phyloP scores from a whole-genome alignment of 1,140 invertebrate species.

The Tetraneura akinire region DNA sequence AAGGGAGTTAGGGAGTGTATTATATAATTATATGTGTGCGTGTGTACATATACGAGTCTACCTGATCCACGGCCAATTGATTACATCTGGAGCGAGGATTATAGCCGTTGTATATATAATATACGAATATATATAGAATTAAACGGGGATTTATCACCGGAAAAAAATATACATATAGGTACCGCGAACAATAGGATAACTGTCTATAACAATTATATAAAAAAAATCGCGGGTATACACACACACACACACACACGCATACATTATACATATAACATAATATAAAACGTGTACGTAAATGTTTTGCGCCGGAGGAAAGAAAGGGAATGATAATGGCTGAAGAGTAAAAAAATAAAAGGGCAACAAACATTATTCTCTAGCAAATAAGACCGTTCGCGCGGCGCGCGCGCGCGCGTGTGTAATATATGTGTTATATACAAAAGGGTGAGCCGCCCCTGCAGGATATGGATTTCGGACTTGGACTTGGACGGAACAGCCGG shows the following conservation, averaged over 20 bases:
- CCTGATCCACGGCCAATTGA: slow-evolving; percentile 51
- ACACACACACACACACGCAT: not conserved
- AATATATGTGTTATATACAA: slow-evolving; percentile 8
- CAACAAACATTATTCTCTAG: slow-evolving; percentile 49
- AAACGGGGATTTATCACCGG: slow-evolving; percentile 47
- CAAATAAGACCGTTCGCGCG: slow-evolving; percentile 13
- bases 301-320: not conserved
- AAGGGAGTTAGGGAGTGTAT: slow-evolving; percentile 13
- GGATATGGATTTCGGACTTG: slow-evolving; percentile 31
- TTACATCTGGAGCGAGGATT: slow-evolving; percentile 50
- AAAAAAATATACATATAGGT: slow-evolving; percentile 19
- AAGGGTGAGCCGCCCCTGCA: slow-evolving; percentile 31
- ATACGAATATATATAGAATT: too few relatives aligned
- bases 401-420: not conserved
- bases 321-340: not conserved
- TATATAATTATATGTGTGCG: not conserved
- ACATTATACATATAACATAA: not conserved
- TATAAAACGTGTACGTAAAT: slow-evolving; percentile 28
- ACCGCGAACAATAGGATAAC: slow-evolving; percentile 21
- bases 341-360: slow-evolving; percentile 33
- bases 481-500: slow-evolving; percentile 42
- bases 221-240: slow-evolving; percentile 31
- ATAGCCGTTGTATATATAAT: slow-evolving; percentile 20
- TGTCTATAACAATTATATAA: slow-evolving; percentile 49
- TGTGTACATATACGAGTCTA: slow-evolving; percentile 16